Percentiles rank a stretch among this genome's conserved stretches.
These are phyloP conservation scores for Xestia sexstrigata DNA, from an alignment of 2,888 invertebrate genomes.

Conservation along the genomic window DNA sequence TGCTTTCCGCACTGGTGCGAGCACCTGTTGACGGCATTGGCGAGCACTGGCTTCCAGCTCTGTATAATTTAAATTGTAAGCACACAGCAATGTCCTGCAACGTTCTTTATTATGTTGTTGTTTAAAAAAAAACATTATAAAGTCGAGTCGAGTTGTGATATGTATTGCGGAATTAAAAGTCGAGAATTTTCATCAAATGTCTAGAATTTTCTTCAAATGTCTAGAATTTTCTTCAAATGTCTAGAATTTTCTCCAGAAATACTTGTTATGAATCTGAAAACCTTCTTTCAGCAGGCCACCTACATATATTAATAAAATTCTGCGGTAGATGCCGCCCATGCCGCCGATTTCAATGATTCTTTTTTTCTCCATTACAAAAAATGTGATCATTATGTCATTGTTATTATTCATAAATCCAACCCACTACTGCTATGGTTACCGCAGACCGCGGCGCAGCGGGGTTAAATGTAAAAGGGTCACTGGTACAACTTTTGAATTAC, in stretches of 20 bases:
- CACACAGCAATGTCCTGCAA: too few relatives aligned
- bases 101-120: too few relatives aligned
- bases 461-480: conserved; percentile 1
- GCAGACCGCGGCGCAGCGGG: conserved; percentile 17
- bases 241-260: background rate
- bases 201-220: too few relatives aligned
- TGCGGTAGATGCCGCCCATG: background rate
- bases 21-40: too few relatives aligned
- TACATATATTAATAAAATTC: background rate
- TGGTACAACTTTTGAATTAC: conserved; percentile 12
- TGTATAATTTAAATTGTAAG: too few relatives aligned
- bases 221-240: background rate
- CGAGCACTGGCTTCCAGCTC: too few relatives aligned
- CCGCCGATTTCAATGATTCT: background rate
- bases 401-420: conserved; percentile 27
- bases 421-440: conserved; percentile 14
- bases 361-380: conserved; percentile 1
- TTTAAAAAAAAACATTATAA: too few relatives aligned
- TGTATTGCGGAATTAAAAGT: background rate
- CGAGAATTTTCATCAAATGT: background rate
- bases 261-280: background rate
- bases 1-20: too few relatives aligned
- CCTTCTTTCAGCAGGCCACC: too few relatives aligned
- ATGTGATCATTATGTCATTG: background rate
- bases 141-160: too few relatives aligned